Base-by-base conservation (phyloP, 2,113 vertebrate genomes). In the Cacatua alba region DNA sequence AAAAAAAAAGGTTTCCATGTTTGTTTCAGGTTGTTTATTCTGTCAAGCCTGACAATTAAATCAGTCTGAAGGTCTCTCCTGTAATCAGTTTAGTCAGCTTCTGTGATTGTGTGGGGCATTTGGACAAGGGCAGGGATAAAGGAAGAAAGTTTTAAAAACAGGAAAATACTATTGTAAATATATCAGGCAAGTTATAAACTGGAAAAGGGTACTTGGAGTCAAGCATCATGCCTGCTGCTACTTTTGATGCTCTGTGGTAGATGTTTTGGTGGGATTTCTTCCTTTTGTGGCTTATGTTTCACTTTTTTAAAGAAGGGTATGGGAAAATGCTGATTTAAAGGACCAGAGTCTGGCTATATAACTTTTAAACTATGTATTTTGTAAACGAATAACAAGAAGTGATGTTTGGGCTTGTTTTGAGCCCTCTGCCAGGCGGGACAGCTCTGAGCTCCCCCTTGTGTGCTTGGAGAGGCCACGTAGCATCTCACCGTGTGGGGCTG, bases 91-190 rank as follows among this genome's bases (percentile, higher is more conserved):
- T 90, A 96, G 90, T 95, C 95, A 94, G 95, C 94, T 95, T 95
- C 91, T 92, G 8, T 86, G 94, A 79, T 94, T 96, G 81, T 79
- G n/a, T n/a, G 19, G 49, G 1, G 1, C 83, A 65, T 82, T 88
- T 0, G 1, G 69, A 51, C 74, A 76, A 88, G 83, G 88, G 68
- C 49, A 3, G 55, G 68, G 39, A 72, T 60, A 95, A 92, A 96
- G 94, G 95, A 96, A 96, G 88, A 96, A 81, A 89, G 63, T 62
- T 93, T 51, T 15, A 25, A 82, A 87, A 97, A 94, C 94, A 96
- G 95, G 95, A 95, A 96, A 96, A 88, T 93, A 62, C 82, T 63
- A 49, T 86, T 95, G 90, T 95, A 90, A 92, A 65, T 59, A 43
- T 84, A 89, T 89, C 16, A 2, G 70, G 52, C 83, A 82, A 84